These are phyloP conservation scores for Pangasius krempfi DNA, from an alignment of 2,797 vertebrate genomes.

Conservation along the genomic window DNA sequence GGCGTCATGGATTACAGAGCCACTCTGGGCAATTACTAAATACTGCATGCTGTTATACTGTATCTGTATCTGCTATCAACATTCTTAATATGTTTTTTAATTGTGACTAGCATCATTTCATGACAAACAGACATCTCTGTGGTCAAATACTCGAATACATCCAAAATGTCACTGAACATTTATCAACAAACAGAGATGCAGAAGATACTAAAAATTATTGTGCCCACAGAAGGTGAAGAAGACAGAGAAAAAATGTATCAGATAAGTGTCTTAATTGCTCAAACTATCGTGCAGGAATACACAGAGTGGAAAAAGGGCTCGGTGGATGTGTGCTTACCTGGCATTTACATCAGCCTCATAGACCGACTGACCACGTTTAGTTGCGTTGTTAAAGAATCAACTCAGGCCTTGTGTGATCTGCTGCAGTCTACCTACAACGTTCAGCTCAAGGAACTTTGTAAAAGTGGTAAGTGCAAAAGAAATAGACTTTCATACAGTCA, in stretches of 20 bases:
- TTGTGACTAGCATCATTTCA: background rate
- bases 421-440: slow-evolving; percentile 74
- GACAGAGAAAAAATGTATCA: background rate
- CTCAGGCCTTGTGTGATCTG: slow-evolving; percentile 69
- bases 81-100: background rate
- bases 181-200: background rate
- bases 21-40: background rate
- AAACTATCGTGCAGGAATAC: slow-evolving; percentile 70
- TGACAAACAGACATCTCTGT: background rate
- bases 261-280: background rate
- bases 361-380: slow-evolving; percentile 76
- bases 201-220: background rate
- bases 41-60: background rate
- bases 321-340: slow-evolving; percentile 72
- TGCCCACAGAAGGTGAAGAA: background rate
- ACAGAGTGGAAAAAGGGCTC: slow-evolving; percentile 78
- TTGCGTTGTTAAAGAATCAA: slow-evolving; percentile 74
- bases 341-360: slow-evolving; percentile 78
- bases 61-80: background rate
- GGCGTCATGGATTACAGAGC: background rate
- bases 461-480: slow-evolving; percentile 70
- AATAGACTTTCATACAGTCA: background rate
- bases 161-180: background rate
- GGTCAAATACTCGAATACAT: background rate
- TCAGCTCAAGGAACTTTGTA: slow-evolving; percentile 79